A percentile compares a stretch with the other conserved stretches of the same genome.
These are phyloP conservation scores for Vulpes vulpes DNA, from an alignment of 2,113 vertebrate genomes.

Conservation along the genomic window DNA sequence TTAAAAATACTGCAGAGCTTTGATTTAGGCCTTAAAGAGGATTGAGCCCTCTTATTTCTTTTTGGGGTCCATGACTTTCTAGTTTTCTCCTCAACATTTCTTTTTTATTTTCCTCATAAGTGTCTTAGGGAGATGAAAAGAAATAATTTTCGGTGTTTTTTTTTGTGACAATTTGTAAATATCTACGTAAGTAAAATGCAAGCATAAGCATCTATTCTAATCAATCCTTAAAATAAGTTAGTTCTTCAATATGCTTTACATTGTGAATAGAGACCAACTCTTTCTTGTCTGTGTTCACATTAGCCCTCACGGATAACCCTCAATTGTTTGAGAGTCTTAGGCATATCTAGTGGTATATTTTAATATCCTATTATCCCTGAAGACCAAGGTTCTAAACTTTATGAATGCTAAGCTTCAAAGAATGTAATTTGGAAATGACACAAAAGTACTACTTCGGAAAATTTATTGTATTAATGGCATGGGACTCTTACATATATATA, in stretches of 20 bases:
- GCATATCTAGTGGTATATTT: not conserved
- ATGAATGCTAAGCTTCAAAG: conserved; percentile 42
- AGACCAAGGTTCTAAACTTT: conserved; percentile 31
- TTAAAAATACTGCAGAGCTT: conserved; percentile 86
- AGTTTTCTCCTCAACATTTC: conserved; percentile 67
- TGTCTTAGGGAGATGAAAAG: conserved; percentile 74
- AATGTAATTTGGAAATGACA: conserved; percentile 38
- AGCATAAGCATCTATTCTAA: conserved; percentile 82
- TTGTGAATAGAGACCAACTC: not conserved
- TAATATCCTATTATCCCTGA: not conserved
- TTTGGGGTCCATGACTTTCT: conserved; percentile 61
- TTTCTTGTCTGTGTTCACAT: not conserved
- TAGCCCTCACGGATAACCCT: not conserved
- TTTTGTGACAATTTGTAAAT: conserved; percentile 82
- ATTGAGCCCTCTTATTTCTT: conserved; percentile 67
- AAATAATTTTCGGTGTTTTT: conserved; percentile 79
- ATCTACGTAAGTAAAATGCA: conserved; percentile 75
- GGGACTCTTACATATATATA: not conserved
- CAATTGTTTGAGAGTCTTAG: not conserved
- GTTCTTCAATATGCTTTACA: conserved; percentile 58
- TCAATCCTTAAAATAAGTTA: conserved; percentile 79
- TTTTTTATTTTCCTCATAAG: conserved; percentile 50
- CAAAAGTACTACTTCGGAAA: not conserved
- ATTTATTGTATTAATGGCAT: not conserved
- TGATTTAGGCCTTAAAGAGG: conserved; percentile 73